Evolutionary conservation across 2,888 invertebrate species (phyloP), one percentile per base, ranked within the genome.

Genomic region (Dexiosoma caninum): DNA sequence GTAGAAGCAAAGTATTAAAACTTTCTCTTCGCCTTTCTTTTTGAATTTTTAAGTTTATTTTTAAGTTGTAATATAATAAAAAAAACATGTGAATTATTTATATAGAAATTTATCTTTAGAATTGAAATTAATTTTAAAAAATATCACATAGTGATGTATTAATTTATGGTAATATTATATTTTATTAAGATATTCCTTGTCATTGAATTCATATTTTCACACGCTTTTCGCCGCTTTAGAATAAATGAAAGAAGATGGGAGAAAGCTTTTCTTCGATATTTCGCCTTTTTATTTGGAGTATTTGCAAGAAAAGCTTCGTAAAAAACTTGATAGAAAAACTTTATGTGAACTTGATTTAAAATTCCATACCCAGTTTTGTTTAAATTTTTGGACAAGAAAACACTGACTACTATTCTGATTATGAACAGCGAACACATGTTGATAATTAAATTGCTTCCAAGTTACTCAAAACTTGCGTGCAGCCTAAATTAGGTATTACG

Each of bases 31-130:
- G 2, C 5, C 16, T 27, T 6, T 49, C 23, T 19, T 19, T 23
- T 12, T 42, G n/a, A n/a, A n/a, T n/a, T 21, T 10, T 8, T 40
- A 60, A 16, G 3, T 32, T 53, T 30, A 64, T 3, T 62, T 64
- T 37, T 78, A 69, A 57, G 49, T 57, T 66, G 77, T 77, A 74
- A 74, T 69, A 77, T 81, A 74, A 1, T 2, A 16, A 44, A 16
- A 19, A 49, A 27, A 35, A 53, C 53, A 60, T 37, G 27, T 23
- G 12, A 19, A 69, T 16, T 64, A 70, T 59, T 70, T 75, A 64
- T 70, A 51, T 49, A 67, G 5, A 49, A 59, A 59, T 37, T 53
- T 40, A 12, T 8, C 53, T 72, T 53, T 40, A 62, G 60, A 51
- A 51, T 59, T 40, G 19, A 59, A 71, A 40, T 70, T 30, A 37